Percentiles rank a stretch among this genome's conserved stretches.
phyloP scores from a whole-genome alignment of 2,113 vertebrate species.

The Callaeas wilsoni region DNA sequence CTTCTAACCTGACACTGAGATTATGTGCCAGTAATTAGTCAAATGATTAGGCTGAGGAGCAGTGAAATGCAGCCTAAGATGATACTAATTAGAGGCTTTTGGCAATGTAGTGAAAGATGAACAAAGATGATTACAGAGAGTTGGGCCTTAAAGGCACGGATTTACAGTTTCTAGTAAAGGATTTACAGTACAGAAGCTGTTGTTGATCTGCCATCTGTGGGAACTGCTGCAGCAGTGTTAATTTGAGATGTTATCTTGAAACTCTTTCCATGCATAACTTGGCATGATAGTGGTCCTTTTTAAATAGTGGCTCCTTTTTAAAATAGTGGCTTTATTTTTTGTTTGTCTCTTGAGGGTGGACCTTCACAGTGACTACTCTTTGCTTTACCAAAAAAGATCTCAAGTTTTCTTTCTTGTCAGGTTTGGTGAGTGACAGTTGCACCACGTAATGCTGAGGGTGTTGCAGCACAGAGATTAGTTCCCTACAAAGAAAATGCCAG shows the following conservation, averaged over 20 bases:
- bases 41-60: conserved; percentile 21
- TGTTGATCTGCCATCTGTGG: conserved; percentile 30
- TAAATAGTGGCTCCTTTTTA: not conserved
- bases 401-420: not conserved
- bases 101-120: conserved; percentile 9
- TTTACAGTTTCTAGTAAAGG: conserved; percentile 41
- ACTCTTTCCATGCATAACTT: not conserved
- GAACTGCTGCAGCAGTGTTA: not conserved
- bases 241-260: not conserved
- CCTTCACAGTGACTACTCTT: not conserved
- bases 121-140: conserved; percentile 34
- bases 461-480: not conserved
- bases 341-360: not conserved
- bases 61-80: conserved; percentile 41
- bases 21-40: conserved; percentile 31
- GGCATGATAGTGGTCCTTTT: accelerated
- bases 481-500: not conserved
- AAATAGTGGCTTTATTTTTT: not conserved
- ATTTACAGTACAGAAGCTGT: conserved; percentile 33
- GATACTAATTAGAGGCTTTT: conserved; percentile 55
- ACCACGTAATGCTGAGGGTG: not conserved
- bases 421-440: not conserved
- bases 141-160: conserved; percentile 15
- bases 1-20: not conserved
- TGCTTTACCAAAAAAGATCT: not conserved